Percentiles rank a stretch among this genome's conserved stretches.
Evolutionary conservation across 2,797 vertebrate species (phyloP).

Genomic region (Gephyroberyx darwinii): DNA sequence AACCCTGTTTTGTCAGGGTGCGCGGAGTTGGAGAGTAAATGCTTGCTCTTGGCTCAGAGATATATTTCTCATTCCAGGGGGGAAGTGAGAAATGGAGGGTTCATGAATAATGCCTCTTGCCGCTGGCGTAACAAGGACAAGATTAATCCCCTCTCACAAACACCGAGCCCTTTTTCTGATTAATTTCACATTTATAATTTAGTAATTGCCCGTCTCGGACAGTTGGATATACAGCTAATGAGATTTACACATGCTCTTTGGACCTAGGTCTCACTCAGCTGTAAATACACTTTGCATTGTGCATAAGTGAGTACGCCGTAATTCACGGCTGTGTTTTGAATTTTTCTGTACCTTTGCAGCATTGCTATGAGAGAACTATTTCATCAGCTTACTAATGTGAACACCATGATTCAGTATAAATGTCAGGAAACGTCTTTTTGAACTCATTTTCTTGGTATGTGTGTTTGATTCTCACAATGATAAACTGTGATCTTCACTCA

Average conservation of each 20-base stretch:
- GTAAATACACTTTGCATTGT: conserved; percentile 50
- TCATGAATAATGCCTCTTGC: conserved; percentile 77
- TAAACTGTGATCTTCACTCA: no score
- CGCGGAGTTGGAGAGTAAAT: conserved; percentile 60
- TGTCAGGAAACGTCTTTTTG: background rate
- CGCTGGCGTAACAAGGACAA: conserved; percentile 77
- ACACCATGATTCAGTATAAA: conserved; percentile 3
- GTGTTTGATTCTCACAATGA: no score
- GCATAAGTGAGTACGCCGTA: conserved; percentile 5
- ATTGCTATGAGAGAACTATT: background rate
- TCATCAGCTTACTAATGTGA: background rate
- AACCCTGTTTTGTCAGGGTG: conserved; percentile 73
- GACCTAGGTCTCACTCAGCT: conserved; percentile 58
- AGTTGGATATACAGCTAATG: conserved; percentile 75
- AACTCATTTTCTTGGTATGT: no score
- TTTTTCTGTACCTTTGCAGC: background rate
- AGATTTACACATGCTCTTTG: conserved; percentile 74
- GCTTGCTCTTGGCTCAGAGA: conserved; percentile 64
- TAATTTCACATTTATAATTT: conserved; percentile 81
- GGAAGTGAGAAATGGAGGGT: conserved; percentile 61
- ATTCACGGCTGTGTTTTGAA: conserved; percentile 17
- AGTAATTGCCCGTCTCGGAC: conserved; percentile 76
- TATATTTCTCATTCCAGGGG: conserved; percentile 66
- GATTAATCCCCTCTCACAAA: conserved; percentile 79
- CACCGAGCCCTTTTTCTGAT: conserved; percentile 73